Percentiles rank a stretch among this genome's conserved stretches.
Evolutionary conservation across 2,888 invertebrate species (phyloP).

Genomic region (Pandemis corylana): DNA sequence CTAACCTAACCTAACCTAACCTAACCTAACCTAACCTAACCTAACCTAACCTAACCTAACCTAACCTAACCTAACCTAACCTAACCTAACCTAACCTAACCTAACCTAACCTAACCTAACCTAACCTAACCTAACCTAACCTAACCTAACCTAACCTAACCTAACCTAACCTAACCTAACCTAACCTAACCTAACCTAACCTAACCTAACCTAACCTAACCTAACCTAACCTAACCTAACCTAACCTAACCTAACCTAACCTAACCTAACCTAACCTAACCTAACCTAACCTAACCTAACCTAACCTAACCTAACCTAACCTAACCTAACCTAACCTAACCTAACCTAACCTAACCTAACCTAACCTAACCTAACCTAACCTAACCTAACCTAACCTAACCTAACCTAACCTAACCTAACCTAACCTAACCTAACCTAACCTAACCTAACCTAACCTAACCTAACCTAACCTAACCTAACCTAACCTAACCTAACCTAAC

Average conservation of each 20-base stretch:
- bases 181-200: constrained; percentile 44
- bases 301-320: constrained; percentile 42
- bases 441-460: constrained; percentile 43
- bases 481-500: constrained; percentile 42
- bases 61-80: constrained; percentile 41
- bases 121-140: too few species aligned
- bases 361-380: constrained; percentile 43
- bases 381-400: constrained; percentile 42
- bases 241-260: constrained; percentile 41
- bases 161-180: constrained; percentile 45
- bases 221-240: constrained; percentile 43
- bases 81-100: constrained; percentile 38
- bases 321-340: constrained; percentile 43
- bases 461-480: constrained; percentile 43
- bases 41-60: constrained; percentile 31
- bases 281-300: constrained; percentile 40
- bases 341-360: constrained; percentile 43
- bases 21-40: constrained; percentile 27
- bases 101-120: constrained; percentile 43
- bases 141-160: constrained; percentile 45
- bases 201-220: constrained; percentile 42
- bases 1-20: constrained; percentile 29
- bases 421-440: constrained; percentile 43
- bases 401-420: constrained; percentile 43
- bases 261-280: constrained; percentile 42